Evolutionary conservation across 1,140 invertebrate species (phyloP), one percentile per base, ranked within the genome.

Genomic region (Euura lappo): DNA sequence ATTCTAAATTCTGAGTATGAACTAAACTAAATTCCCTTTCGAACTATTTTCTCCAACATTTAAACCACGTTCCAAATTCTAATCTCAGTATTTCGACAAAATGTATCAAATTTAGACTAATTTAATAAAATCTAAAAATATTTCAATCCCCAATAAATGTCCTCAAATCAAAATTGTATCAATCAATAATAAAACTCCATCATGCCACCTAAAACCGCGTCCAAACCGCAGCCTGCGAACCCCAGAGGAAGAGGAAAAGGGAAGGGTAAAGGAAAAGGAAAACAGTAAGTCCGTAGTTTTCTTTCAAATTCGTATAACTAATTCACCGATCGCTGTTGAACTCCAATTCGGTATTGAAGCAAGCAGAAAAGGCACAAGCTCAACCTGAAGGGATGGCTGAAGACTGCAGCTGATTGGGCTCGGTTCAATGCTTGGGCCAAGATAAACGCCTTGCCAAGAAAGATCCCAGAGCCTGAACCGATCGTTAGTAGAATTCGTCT

Each of bases 361-460:
- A 60, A n/a, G 42, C 13, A 60, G 6, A 73, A 28, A 44, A 44
- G 65, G n/a, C 68, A 70, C n/a, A 75, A 65, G 69, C 45, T 47
- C 6, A 73, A 73, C 13, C 64, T 81, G 46, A 80, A 79, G 71
- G 72, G 74, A 75, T 82, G 78, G 78, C 43, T 83, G 42, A 68
- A 76, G 44, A 81, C 81, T 2, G 73, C 77, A 5, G 77, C 76
- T 1, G 81, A 82, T 68, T 83, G 82, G 82, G 74, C 71, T 0
- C 70, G 72, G 71, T 83, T 83, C 65, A 46, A 82, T 51, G 75
- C 72, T 28, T 83, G 82, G 82, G 80, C 74, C 0, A 69, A 75
- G 43, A 42, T 73, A 2, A 81, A 79, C 13, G 80, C 80, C 2
- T 10, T 51, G 44, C 82, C 82, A 2, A 76, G 68, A 70, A 78